Evolutionary conservation across 1,140 invertebrate species (phyloP).

Genomic region (Papilio aristodemus): DNA sequence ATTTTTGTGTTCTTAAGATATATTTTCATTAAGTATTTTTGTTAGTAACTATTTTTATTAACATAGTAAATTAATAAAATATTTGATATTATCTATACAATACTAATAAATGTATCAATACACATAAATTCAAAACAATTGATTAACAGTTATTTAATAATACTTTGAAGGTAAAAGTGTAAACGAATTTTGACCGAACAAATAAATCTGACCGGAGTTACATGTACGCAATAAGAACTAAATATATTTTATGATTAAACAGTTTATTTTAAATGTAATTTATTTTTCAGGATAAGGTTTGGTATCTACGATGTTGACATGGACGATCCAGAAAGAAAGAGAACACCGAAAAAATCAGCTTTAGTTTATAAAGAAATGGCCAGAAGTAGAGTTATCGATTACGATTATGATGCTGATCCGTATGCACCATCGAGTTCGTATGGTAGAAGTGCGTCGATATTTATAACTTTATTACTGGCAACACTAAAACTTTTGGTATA

Average conservation of each 20-base stretch:
- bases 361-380: constrained; percentile 36
- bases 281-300: constrained; percentile 34
- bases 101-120: no score
- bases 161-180: no score
- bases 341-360: constrained; percentile 32
- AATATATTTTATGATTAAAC: background rate
- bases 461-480: constrained; percentile 5
- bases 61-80: no score
- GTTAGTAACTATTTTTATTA: no score
- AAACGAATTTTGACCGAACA: no score
- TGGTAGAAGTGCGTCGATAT: constrained; percentile 16
- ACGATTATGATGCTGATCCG: constrained; percentile 31
- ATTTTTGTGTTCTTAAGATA: no score
- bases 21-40: no score
- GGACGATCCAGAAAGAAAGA: constrained; percentile 29
- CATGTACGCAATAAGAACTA: background rate
- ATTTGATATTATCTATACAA: no score
- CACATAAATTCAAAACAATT: no score
- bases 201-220: no score
- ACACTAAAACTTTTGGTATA: background rate
- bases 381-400: constrained; percentile 34
- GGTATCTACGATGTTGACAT: constrained; percentile 33
- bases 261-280: background rate
- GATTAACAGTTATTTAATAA: no score
- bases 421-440: constrained; percentile 5